Evolutionary conservation across 2,888 invertebrate genomes (phyloP).

Genomic region (Heliothis peltigera): DNA sequence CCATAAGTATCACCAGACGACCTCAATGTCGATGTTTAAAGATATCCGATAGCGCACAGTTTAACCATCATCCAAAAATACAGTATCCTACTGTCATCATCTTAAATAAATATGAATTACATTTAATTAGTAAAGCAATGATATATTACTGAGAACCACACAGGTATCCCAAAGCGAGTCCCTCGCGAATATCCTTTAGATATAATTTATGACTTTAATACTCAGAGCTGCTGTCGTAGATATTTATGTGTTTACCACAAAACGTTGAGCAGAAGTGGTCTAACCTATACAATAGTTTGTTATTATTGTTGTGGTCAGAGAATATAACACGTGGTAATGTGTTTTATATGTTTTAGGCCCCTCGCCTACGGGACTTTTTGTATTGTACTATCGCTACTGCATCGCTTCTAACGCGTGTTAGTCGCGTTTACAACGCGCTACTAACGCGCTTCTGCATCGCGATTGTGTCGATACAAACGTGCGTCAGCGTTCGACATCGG

Average conservation of each 20-base stretch:
- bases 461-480: too few relatives aligned
- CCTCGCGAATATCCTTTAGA: background rate
- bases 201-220: constrained; percentile 11
- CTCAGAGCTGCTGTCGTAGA: background rate
- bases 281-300: background rate
- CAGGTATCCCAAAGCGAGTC: background rate
- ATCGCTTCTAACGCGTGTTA: too few relatives aligned
- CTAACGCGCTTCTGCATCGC: too few relatives aligned
- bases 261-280: background rate
- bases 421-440: too few relatives aligned
- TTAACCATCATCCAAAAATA: background rate
- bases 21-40: too few relatives aligned
- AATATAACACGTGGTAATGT: background rate
- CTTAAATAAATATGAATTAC: background rate
- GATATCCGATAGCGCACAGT: too few relatives aligned
- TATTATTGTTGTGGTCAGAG: background rate
- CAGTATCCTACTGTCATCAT: background rate
- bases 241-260: constrained; percentile 1
- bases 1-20: too few relatives aligned
- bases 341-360: too few relatives aligned
- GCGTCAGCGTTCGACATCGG: too few relatives aligned
- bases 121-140: constrained; percentile 1
- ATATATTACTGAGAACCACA: constrained; percentile 4
- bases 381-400: too few relatives aligned
- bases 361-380: too few relatives aligned